Evolutionary conservation across 2,797 vertebrate species (phyloP).

Genomic region (Sylvia borin): DNA sequence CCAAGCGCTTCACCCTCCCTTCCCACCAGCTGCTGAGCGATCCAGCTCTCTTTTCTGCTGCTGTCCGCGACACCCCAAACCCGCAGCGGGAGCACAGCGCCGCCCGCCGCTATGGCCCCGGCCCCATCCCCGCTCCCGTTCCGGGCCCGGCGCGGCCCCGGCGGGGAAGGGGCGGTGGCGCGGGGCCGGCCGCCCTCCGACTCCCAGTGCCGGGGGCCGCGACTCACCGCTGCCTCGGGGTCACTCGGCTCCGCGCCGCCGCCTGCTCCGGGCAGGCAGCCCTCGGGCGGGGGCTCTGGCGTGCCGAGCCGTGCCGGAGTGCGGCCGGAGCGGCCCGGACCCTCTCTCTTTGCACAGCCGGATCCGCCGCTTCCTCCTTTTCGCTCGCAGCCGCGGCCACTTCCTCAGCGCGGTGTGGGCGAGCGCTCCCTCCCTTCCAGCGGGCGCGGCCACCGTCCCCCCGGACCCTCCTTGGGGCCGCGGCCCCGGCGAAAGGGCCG

Average conservation of each 20-base stretch:
- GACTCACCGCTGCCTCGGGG: not conserved
- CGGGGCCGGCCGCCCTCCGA: not conserved
- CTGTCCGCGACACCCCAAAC: accelerated
- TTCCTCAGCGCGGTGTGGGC: conserved; percentile 37
- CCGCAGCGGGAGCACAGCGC: not conserved
- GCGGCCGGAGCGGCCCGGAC: not conserved
- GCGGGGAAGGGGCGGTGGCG: no score
- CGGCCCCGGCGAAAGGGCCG: not conserved
- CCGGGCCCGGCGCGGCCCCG: not conserved
- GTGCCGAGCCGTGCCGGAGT: not conserved
- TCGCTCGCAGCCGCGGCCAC: conserved; percentile 7
- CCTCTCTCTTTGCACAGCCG: not conserved
- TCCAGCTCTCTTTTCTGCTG: no score
- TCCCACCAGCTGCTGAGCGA: accelerated
- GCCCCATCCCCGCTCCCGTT: no score
- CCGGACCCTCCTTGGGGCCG: not conserved
- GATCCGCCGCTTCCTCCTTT: conserved; percentile 57
- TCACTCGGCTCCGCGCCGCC: not conserved
- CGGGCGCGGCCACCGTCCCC: not conserved
- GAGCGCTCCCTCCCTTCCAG: not conserved
- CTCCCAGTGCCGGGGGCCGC: not conserved
- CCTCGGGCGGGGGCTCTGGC: not conserved
- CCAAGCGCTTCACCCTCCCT: accelerated
- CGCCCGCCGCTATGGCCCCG: no score
- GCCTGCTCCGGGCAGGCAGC: not conserved